Percentiles rank a stretch among this genome's conserved stretches.
These are phyloP conservation scores for Thaleichthys pacificus DNA, from an alignment of 2,797 vertebrate species.

Conservation along the genomic window DNA sequence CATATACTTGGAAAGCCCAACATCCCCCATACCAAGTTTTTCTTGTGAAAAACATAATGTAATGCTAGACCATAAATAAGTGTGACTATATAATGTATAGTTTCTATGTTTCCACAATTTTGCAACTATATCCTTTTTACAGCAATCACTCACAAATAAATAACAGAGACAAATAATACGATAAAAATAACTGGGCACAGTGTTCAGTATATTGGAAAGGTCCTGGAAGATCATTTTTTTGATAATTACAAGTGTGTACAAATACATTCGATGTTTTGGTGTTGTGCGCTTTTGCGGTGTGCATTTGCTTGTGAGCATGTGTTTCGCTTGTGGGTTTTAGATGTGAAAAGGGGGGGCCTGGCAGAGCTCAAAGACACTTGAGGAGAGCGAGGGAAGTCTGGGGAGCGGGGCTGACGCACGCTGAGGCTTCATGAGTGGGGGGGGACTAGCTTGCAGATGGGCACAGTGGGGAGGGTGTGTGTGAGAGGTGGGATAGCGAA, in stretches of 20 bases:
- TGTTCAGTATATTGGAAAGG: constrained; percentile 57
- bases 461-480: constrained; percentile 46
- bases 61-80: too few relatives aligned
- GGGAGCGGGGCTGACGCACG: constrained; percentile 56
- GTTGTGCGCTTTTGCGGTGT: neutral
- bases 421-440: constrained; percentile 35
- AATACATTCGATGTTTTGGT: neutral
- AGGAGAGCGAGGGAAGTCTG: constrained; percentile 55
- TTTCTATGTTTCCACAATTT: too few relatives aligned
- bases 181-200: constrained; percentile 68
- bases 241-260: neutral
- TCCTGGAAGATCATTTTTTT: constrained; percentile 48
- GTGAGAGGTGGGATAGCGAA: constrained; percentile 37
- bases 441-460: constrained; percentile 58
- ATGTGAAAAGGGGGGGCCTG: constrained; percentile 28
- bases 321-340: constrained; percentile 1
- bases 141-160: constrained; percentile 41
- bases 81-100: too few relatives aligned
- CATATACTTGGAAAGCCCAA: too few relatives aligned
- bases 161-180: constrained; percentile 64
- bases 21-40: too few relatives aligned
- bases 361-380: constrained; percentile 52
- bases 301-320: neutral
- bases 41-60: too few relatives aligned
- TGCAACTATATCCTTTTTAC: neutral